Conservation (phyloP, 2,113 vertebrate genomes). For the Nibea albiflora region DNA sequence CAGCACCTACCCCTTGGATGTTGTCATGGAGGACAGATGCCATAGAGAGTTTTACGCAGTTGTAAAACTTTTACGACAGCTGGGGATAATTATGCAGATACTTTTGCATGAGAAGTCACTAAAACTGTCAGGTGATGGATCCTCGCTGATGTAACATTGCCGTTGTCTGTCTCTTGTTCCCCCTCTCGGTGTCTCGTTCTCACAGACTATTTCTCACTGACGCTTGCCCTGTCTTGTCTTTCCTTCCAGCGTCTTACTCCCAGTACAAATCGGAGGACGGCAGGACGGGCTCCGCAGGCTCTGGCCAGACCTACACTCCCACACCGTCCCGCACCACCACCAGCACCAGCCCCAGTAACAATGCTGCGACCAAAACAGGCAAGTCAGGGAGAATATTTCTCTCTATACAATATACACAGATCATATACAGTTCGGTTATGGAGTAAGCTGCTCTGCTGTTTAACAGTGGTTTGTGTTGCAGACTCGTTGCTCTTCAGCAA, state of each 20-base stretch:
- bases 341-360: conserved; percentile 71
- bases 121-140: not conserved
- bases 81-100: not conserved
- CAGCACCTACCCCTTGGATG: not conserved
- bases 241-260: conserved; percentile 82
- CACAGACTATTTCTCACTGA: not conserved
- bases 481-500: conserved; percentile 89
- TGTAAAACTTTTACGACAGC: not conserved
- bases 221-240: conserved; percentile 14
- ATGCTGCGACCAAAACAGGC: conserved; percentile 85
- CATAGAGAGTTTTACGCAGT: not conserved
- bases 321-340: conserved; percentile 45
- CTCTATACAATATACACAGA: too few relatives aligned
- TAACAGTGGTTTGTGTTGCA: conserved; percentile 71
- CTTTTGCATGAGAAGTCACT: not conserved
- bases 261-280: conserved; percentile 87
- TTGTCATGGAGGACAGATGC: not conserved
- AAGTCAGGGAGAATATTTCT: not conserved
- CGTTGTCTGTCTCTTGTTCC: not conserved
- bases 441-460: not conserved
- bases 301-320: conserved; percentile 82
- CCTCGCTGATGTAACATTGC: not conserved
- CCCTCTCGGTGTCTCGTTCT: not conserved
- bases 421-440: not conserved
- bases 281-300: conserved; percentile 76